Conservation (phyloP, 2,113 vertebrate species). For the Isurus oxyrinchus region DNA sequence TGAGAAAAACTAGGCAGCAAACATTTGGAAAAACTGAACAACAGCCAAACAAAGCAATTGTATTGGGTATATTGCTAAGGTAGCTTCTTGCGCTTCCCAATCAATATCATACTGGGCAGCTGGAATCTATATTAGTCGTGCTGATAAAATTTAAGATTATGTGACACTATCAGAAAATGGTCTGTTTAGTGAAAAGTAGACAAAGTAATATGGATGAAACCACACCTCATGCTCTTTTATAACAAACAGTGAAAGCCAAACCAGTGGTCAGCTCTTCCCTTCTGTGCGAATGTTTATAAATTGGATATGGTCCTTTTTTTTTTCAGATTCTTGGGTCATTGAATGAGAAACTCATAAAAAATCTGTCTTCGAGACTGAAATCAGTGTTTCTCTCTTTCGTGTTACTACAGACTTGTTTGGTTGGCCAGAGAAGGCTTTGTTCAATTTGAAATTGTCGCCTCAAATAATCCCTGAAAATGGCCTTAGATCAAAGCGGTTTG, state of each 20-base stretch:
- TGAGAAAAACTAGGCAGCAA: not conserved
- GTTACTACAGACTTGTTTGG: conserved; percentile 36
- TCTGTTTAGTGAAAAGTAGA: not conserved
- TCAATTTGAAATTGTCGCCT: conserved; percentile 40
- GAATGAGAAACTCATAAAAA: not conserved
- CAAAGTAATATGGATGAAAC: not conserved
- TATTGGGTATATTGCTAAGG: not conserved
- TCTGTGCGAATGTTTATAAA: not conserved
- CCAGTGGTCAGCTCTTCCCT: not conserved
- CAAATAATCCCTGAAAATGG: conserved; percentile 24
- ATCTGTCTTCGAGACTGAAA: not conserved
- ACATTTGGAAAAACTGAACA: not conserved
- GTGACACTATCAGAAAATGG: not conserved
- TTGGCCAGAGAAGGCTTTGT: conserved; percentile 34
- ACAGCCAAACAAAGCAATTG: not conserved
- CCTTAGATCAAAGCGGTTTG: conserved; percentile 38
- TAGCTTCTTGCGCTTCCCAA: not conserved
- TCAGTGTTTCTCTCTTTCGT: conserved; percentile 24
- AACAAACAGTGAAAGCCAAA: not conserved
- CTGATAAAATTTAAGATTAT: not conserved
- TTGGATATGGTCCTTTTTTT: not conserved
- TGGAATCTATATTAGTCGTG: not conserved
- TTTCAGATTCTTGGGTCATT: not conserved
- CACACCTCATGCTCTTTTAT: not conserved
- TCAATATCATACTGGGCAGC: not conserved